Percentiles rank a stretch among this genome's conserved stretches.
Evolutionary conservation across 2,113 vertebrate species (phyloP).

Genomic region (Pluvialis apricaria): DNA sequence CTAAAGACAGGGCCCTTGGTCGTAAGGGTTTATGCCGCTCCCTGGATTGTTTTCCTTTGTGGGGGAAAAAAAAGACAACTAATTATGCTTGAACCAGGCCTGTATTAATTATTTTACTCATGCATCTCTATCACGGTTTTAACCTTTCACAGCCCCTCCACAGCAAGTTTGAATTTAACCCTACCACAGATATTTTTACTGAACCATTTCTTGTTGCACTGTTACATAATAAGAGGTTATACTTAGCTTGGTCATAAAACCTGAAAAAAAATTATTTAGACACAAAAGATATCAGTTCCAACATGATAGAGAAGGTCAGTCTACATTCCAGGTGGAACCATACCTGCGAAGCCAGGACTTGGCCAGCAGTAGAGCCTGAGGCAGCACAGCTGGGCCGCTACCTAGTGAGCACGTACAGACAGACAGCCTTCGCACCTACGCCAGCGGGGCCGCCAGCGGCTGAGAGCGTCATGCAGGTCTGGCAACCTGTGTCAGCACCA

Average conservation of each 20-base stretch:
- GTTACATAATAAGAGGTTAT: not conserved
- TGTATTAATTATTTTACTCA: not conserved
- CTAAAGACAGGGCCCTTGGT: not conserved
- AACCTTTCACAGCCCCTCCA: not conserved
- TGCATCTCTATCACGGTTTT: not conserved
- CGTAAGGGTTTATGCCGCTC: not conserved
- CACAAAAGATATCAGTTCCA: not conserved
- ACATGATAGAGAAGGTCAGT: not conserved
- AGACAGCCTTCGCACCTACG: not conserved
- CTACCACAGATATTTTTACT: not conserved
- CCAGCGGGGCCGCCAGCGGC: rapidly evolving
- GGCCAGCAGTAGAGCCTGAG: not conserved
- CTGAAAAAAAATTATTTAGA: not conserved
- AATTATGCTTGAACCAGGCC: not conserved
- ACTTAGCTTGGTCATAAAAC: not conserved
- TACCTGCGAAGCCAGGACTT: not conserved
- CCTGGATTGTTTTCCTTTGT: not conserved
- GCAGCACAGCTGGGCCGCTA: not conserved
- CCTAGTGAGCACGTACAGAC: too few relatives aligned
- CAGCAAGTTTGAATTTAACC: not conserved
- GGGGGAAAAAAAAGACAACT: not conserved
- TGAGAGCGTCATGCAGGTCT: rapidly evolving
- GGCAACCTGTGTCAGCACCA: not conserved
- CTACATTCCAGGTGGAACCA: not conserved
- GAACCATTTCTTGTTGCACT: not conserved